phyloP scores from a whole-genome alignment of 2,797 vertebrate genomes.

The Ctenopoma multispine region DNA sequence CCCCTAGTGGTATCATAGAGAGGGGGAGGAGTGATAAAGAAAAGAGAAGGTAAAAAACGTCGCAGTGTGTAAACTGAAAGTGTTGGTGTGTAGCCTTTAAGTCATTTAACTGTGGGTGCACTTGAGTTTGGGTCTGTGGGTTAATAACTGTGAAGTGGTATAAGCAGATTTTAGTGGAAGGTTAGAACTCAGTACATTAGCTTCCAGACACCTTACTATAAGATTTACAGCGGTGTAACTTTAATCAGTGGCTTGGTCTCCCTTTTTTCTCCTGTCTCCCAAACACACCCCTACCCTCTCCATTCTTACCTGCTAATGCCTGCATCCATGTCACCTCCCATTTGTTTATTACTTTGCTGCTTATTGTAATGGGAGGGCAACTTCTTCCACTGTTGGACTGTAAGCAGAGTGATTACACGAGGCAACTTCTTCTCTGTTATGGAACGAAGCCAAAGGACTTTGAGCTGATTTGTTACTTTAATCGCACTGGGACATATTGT shows the following conservation, averaged over 20 bases:
- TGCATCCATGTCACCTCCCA: conserved; percentile 19
- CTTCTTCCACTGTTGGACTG: conserved; percentile 28
- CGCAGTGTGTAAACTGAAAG: not conserved
- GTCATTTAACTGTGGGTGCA: conserved; percentile 28
- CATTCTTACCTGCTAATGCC: conserved; percentile 12
- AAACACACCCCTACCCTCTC: no score
- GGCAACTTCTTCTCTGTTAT: conserved; percentile 37
- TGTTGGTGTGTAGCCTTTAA: conserved; percentile 1
- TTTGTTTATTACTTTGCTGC: conserved; percentile 62
- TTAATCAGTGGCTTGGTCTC: conserved; percentile 22
- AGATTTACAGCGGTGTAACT: conserved; percentile 42
- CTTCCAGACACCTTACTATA: conserved; percentile 20
- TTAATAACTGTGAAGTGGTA: conserved; percentile 65
- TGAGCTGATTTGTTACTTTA: conserved; percentile 58
- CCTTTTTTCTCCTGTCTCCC: conserved; percentile 6
- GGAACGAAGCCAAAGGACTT: conserved; percentile 41
- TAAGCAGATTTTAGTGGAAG: conserved; percentile 53
- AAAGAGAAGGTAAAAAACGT: not conserved
- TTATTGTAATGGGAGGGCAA: conserved; percentile 37
- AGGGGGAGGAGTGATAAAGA: not conserved
- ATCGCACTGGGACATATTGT: conserved; percentile 63
- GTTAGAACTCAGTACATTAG: conserved; percentile 61
- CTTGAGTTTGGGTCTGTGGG: conserved; percentile 39
- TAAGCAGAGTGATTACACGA: conserved; percentile 43
- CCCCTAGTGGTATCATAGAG: conserved; percentile 57